phyloP scores from a whole-genome alignment of 2,888 invertebrate species.

The Tachina grossa region DNA sequence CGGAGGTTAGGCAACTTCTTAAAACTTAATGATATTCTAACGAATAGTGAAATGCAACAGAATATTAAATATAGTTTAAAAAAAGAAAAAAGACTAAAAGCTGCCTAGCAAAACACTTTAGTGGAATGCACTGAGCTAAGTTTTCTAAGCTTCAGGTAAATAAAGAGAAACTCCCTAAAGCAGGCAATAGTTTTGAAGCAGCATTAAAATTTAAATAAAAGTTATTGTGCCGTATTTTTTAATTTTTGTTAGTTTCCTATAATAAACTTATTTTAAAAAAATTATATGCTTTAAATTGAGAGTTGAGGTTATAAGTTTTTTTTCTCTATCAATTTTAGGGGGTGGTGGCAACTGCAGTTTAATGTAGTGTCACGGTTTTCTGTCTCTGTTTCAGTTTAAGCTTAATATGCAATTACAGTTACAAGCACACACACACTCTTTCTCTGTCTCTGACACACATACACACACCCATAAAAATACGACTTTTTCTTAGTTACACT shows the following conservation, averaged over 20 bases:
- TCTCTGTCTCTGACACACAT: background rate
- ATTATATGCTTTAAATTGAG: background rate
- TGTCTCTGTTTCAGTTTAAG: constrained; percentile 53
- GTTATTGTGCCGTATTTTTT: background rate
- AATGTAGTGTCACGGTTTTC: constrained; percentile 43
- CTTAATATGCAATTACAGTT: constrained; percentile 9
- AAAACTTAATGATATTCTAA: constrained; percentile 60
- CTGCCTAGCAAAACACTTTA: background rate
- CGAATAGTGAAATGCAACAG: constrained; percentile 56
- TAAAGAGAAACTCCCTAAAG: constrained; percentile 8
- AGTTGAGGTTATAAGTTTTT: background rate
- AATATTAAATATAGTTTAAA: constrained; percentile 49
- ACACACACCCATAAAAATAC: background rate
- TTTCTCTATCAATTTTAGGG: background rate
- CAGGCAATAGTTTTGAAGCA: background rate
- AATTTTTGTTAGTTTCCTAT: background rate
- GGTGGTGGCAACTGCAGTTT: constrained; percentile 6
- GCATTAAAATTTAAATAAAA: constrained; percentile 31
- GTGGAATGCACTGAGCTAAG: background rate
- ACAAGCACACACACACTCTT: background rate
- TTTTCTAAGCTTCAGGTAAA: background rate
- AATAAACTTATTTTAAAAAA: background rate
- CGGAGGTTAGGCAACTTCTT: constrained; percentile 63
- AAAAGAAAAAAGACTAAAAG: background rate
- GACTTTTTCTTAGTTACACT: background rate